phyloP scores from a whole-genome alignment of 2,113 vertebrate genomes.

The Suricata suricatta region DNA sequence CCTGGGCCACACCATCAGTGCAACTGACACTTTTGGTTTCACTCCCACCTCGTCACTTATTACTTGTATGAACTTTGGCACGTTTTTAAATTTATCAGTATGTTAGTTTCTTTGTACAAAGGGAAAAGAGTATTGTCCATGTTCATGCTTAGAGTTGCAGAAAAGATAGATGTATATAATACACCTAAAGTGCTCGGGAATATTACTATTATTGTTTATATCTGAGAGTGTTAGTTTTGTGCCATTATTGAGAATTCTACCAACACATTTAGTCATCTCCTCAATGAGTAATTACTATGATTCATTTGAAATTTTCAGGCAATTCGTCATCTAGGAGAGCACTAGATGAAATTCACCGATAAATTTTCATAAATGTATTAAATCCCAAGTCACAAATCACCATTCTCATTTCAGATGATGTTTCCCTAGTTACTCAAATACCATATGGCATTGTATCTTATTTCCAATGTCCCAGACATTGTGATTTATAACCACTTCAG shows the following conservation, averaged over 20 bases:
- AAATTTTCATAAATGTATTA: slow-evolving; percentile 73
- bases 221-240: neutral
- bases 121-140: neutral
- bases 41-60: neutral
- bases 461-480: slow-evolving; percentile 65
- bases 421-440: slow-evolving; percentile 65
- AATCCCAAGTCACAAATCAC: slow-evolving; percentile 62
- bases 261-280: slow-evolving; percentile 67
- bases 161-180: neutral
- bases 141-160: too few relatives aligned
- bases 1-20: neutral
- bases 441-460: slow-evolving; percentile 55
- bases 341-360: slow-evolving; percentile 71
- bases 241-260: slow-evolving; percentile 59
- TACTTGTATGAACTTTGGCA: neutral
- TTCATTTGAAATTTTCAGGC: slow-evolving; percentile 61
- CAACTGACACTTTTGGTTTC: neutral
- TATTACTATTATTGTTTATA: neutral
- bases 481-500: slow-evolving; percentile 69
- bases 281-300: slow-evolving; percentile 69
- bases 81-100: neutral
- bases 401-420: slow-evolving; percentile 63
- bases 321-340: slow-evolving; percentile 58
- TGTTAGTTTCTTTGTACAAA: neutral
- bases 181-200: neutral